Conservation (phyloP, 2,888 invertebrate species). For the Folsomia candida region DNA sequence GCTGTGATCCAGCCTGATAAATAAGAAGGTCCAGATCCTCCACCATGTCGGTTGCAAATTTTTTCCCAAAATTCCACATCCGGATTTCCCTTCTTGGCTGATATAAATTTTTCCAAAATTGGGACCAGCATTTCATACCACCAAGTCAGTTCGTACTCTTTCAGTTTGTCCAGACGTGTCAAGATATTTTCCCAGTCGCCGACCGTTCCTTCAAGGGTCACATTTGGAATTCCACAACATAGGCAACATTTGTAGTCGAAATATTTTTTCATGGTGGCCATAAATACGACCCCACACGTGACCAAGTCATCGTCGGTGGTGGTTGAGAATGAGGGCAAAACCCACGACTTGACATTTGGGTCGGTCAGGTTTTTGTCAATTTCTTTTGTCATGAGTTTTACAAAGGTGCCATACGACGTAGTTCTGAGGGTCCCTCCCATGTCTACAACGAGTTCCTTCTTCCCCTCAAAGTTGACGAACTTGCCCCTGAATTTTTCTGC, state of each 20-base stretch:
- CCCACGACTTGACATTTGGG: constrained; percentile 26
- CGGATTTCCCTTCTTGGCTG: constrained; percentile 30
- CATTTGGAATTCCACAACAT: constrained; percentile 28
- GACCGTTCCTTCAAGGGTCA: constrained; percentile 32
- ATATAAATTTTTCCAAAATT: constrained; percentile 31
- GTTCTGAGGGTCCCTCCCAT: constrained; percentile 6
- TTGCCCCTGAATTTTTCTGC: constrained; percentile 23
- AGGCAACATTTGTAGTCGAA: constrained; percentile 23
- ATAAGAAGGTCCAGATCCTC: constrained; percentile 21
- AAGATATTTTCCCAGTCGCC: constrained; percentile 35
- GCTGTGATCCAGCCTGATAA: constrained; percentile 37
- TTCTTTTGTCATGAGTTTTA: constrained; percentile 21
- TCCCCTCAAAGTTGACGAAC: constrained; percentile 31
- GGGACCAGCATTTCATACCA: constrained; percentile 34
- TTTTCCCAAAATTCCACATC: constrained; percentile 33
- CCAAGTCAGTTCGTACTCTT: constrained; percentile 24
- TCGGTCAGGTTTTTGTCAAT: constrained; percentile 31
- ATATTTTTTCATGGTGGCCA: constrained; percentile 39
- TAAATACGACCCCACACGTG: constrained; percentile 29
- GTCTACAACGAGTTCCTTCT: constrained; percentile 13
- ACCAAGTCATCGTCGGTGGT: constrained; percentile 29
- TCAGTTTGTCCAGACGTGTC: constrained; percentile 24
- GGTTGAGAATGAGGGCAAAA: constrained; percentile 32
- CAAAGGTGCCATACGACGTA: constrained; percentile 25
- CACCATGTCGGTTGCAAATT: constrained; percentile 22